phyloP scores from a whole-genome alignment of 53 echinoderm and acorn worm genomes.

The Crossaster papposus region DNA sequence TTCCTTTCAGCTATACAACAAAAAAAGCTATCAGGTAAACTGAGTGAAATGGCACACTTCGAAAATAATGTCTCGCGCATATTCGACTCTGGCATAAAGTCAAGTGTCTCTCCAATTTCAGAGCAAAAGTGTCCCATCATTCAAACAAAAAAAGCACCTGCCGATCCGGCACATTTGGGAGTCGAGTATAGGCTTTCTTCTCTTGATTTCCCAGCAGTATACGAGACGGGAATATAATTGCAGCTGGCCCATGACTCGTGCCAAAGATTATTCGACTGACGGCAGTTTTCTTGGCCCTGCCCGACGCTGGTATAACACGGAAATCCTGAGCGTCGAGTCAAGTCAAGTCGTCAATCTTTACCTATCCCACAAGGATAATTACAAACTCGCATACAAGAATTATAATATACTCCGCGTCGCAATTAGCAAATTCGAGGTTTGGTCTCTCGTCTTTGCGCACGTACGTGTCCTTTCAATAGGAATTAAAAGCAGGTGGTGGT shows the following conservation, averaged over 20 bases:
- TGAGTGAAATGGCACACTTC: neutral
- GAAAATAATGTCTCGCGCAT: neutral
- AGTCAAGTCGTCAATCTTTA: no score
- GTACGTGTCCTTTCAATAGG: neutral
- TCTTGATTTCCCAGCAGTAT: no score
- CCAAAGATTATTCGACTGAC: no score
- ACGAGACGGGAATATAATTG: no score
- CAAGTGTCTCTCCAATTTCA: neutral
- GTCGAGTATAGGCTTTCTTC: no score
- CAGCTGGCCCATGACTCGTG: no score
- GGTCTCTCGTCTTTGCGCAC: neutral
- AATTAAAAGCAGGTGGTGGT: neutral
- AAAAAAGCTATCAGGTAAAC: neutral
- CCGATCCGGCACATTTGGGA: no score
- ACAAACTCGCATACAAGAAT: neutral
- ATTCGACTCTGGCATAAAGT: neutral
- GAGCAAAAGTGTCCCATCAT: neutral
- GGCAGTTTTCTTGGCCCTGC: no score
- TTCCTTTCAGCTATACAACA: neutral
- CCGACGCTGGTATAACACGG: no score
- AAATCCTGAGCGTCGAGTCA: no score
- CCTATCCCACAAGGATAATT: no score
- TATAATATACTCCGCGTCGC: neutral
- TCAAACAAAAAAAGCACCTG: neutral
- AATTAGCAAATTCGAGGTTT: neutral